Evolutionary conservation across 2,888 invertebrate genomes (phyloP).

Genomic region (Linhomoeus sp.): DNA sequence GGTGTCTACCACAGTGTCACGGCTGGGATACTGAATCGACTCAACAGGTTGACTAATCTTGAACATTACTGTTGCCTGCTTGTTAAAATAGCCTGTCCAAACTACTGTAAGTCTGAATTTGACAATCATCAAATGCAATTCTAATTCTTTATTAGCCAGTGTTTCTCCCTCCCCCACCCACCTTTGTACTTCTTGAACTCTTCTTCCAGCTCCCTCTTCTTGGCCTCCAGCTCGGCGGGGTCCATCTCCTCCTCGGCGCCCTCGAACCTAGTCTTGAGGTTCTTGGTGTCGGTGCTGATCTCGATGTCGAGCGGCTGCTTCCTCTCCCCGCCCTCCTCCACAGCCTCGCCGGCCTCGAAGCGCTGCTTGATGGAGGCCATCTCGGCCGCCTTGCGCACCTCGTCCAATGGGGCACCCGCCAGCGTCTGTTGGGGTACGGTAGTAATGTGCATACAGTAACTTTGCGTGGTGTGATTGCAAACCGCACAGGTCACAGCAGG

Average conservation of each 20-base stretch:
- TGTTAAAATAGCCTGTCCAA: no score
- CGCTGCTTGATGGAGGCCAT: constrained; percentile 15
- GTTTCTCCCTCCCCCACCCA: constrained; percentile 9
- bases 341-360: constrained; percentile 13
- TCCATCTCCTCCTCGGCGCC: constrained; percentile 25
- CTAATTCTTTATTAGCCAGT: no score
- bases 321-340: constrained; percentile 7
- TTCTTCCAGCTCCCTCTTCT: constrained; percentile 27
- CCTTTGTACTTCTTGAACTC: constrained; percentile 24
- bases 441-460: no score
- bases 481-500: no score
- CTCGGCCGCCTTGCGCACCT: constrained; percentile 7
- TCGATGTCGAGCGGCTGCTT: background rate
- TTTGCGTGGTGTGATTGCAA: no score
- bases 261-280: constrained; percentile 25
- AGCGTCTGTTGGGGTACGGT: no score
- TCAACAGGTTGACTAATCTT: background rate
- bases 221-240: constrained; percentile 26
- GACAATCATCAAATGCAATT: no score
- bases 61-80: no score
- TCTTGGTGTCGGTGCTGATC: constrained; percentile 18
- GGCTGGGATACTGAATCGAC: no score
- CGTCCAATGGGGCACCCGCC: background rate
- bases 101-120: no score
- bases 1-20: no score